A percentile compares a stretch with the other conserved stretches of the same genome.
Evolutionary conservation across 2,888 invertebrate genomes (phyloP).

Genomic region (Endomychus coccineus): DNA sequence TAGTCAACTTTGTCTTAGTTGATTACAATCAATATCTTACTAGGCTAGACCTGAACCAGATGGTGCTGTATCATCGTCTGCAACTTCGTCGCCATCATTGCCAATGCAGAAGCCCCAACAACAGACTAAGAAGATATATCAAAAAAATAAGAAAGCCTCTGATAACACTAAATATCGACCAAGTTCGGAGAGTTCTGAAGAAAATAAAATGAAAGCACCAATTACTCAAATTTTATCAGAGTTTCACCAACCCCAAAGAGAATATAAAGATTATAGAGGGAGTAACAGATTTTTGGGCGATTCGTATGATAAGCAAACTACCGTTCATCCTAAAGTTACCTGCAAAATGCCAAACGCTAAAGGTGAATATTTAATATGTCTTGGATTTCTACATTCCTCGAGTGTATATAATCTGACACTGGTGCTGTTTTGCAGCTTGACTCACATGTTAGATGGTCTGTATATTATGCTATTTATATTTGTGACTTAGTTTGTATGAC

Average conservation of each 20-base stretch:
- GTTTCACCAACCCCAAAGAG: slow-evolving; percentile 47
- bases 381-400: too few relatives aligned
- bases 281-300: slow-evolving; percentile 31
- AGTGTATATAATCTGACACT: too few relatives aligned
- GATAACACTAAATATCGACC: slow-evolving; percentile 24
- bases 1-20: neutral
- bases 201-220: slow-evolving; percentile 45
- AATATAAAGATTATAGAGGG: slow-evolving; percentile 48
- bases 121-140: slow-evolving; percentile 17
- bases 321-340: slow-evolving; percentile 52
- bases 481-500: too few relatives aligned
- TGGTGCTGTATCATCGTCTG: slow-evolving; percentile 57
- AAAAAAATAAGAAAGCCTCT: slow-evolving; percentile 16
- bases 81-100: slow-evolving; percentile 44
- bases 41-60: slow-evolving; percentile 60
- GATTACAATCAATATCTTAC: neutral
- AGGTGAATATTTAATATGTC: slow-evolving; percentile 6
- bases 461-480: too few relatives aligned
- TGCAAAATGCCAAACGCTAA: slow-evolving; percentile 47
- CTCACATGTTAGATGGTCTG: too few relatives aligned
- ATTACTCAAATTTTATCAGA: slow-evolving; percentile 51
- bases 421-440: too few relatives aligned
- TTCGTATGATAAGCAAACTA: slow-evolving; percentile 36
- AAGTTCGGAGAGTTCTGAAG: slow-evolving; percentile 28
- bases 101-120: slow-evolving; percentile 7